Percentiles rank a stretch among this genome's conserved stretches.
These are phyloP conservation scores for Pangasius larnaudii DNA, from an alignment of 2,797 vertebrate species.

Conservation along the genomic window DNA sequence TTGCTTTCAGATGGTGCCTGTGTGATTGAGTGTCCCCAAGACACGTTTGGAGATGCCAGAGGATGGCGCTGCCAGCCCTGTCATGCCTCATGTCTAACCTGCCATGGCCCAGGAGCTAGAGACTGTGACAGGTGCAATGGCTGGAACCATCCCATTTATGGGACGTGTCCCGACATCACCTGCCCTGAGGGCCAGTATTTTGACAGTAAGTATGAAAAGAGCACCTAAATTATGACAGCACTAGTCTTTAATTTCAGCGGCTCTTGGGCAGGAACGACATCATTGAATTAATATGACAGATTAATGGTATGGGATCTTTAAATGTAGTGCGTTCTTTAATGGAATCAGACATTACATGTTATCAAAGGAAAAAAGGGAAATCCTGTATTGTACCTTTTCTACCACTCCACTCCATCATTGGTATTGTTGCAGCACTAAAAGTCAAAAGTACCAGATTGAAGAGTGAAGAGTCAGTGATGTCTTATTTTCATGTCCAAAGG, in stretches of 20 bases:
- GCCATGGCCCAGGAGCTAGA: slow-evolving; percentile 69
- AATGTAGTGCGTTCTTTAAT: not conserved
- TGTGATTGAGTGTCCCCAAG: slow-evolving; percentile 74
- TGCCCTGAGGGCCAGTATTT: slow-evolving; percentile 76
- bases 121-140: slow-evolving; percentile 76
- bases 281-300: not conserved
- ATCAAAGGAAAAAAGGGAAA: not conserved
- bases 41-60: slow-evolving; percentile 73
- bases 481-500: slow-evolving; percentile 52
- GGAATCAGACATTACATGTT: not conserved
- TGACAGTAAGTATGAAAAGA: slow-evolving; percentile 70
- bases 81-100: slow-evolving; percentile 75
- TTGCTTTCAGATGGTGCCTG: slow-evolving; percentile 70
- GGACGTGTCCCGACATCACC: slow-evolving; percentile 75
- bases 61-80: slow-evolving; percentile 78
- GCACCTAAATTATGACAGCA: not conserved
- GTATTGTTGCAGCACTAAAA: not conserved
- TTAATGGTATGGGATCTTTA: not conserved
- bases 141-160: slow-evolving; percentile 70
- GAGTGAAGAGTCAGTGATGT: not conserved
- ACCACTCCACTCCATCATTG: not conserved
- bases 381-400: too few species aligned
- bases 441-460: not conserved
- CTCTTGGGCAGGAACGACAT: not conserved
- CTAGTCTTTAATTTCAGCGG: not conserved